Conservation (phyloP, 2,797 vertebrate species). For the Hippopotamyrus pictus region DNA sequence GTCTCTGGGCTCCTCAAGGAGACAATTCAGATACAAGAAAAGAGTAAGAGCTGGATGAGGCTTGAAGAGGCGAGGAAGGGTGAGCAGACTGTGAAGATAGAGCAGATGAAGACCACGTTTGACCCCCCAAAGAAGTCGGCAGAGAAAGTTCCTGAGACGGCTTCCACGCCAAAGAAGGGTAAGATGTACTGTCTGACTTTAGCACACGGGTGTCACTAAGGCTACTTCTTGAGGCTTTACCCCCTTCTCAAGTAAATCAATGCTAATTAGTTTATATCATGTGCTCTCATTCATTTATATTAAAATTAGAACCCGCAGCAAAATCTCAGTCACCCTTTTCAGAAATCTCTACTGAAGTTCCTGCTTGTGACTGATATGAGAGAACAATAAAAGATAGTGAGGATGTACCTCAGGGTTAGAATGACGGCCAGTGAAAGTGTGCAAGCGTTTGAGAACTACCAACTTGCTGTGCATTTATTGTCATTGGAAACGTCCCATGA, state of each 20-base stretch:
- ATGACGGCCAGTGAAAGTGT: background rate
- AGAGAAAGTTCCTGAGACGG: conserved; percentile 47
- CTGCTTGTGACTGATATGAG: background rate
- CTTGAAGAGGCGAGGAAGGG: background rate
- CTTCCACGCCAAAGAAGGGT: conserved; percentile 49
- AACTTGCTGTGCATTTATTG: background rate
- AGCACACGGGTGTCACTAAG: background rate
- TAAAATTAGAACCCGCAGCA: background rate
- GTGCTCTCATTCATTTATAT: background rate
- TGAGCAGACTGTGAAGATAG: conserved; percentile 7
- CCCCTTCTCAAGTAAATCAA: background rate
- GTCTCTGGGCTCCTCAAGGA: conserved; percentile 57
- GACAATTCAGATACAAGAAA: conserved; percentile 49
- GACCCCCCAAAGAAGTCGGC: conserved; percentile 57
- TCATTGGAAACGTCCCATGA: background rate
- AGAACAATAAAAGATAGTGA: background rate
- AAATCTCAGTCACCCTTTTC: background rate
- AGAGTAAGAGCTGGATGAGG: conserved; percentile 25
- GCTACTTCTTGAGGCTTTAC: background rate
- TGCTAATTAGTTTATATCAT: background rate
- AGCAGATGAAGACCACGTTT: conserved; percentile 43
- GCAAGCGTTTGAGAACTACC: background rate
- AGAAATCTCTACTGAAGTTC: background rate
- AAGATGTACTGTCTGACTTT: conserved; percentile 12
- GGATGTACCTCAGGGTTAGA: background rate